Evolutionary conservation across 2,888 invertebrate genomes (phyloP), one percentile per base, ranked within the genome.

Genomic region (Parnassius orleans): DNA sequence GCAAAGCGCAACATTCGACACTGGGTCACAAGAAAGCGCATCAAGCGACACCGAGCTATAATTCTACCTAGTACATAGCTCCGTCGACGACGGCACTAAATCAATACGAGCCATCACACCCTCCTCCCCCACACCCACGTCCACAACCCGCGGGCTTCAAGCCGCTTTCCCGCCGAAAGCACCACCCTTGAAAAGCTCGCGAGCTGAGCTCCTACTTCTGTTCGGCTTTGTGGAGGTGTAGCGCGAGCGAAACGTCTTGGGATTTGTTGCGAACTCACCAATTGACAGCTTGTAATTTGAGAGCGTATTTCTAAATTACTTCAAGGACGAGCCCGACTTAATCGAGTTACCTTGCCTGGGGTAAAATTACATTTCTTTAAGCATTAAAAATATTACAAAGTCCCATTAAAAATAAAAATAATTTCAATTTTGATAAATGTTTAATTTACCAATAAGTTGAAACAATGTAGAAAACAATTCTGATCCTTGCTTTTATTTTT

Each of bases 51-150:
- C 76, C 77, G 76, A 83, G 80, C 82, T 86, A 85, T 80, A 80
- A 81, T 81, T 84, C 84, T 86, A 86, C 78, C 83, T 84, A 86
- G 84, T 88, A 90, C 88, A 88, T 89, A 89, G 89, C 88, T 82
- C 77, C 87, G 88, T 86, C 91, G 91, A 90, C 91, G 91, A 91
- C 90, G 92, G 92, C 92, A 92, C 91, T 92, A 92, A 92, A 92
- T 92, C 92, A 92, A 92, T 92, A 92, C 92, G 89, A 87, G 87
- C 90, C 92, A 90, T 92, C 92, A 90, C 87, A 79, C 86, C 85
- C 84, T 80, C 80, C 78, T 19, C 44, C 69, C 76, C 76, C 71
- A 73, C 74, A 54, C 65, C 76, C 74, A 69, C 69, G 72, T 75
- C 76, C 72, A 70, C 72, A 33, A 33, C 74, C 72, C 73, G 66